Conservation (phyloP, 2,888 invertebrate species). For the Eristalis arbustorum region DNA sequence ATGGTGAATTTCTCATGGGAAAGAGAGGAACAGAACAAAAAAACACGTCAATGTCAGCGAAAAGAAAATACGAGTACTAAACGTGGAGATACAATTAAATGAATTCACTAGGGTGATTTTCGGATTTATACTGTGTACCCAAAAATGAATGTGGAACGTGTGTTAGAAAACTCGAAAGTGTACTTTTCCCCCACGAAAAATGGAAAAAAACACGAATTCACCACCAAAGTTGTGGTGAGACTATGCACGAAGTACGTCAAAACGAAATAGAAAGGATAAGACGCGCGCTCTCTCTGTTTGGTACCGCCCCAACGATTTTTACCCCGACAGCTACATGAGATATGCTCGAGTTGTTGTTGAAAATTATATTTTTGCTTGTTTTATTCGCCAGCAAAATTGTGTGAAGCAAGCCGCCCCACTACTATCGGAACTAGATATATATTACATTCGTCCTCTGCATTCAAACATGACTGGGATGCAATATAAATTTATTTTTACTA, state of each 20-base stretch:
- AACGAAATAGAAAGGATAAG: slow-evolving; percentile 11
- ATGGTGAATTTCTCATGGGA: slow-evolving; percentile 39
- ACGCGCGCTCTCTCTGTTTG: slow-evolving; percentile 63
- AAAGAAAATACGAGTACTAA: neutral
- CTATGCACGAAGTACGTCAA: slow-evolving; percentile 2
- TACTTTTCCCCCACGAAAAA: neutral
- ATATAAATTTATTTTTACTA: neutral
- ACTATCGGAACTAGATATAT: neutral
- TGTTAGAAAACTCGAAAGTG: slow-evolving; percentile 7
- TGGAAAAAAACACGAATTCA: neutral
- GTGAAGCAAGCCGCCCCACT: neutral
- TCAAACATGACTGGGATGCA: neutral
- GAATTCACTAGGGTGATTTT: slow-evolving; percentile 33
- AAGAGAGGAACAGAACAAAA: neutral
- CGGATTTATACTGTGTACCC: neutral
- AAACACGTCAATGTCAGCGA: slow-evolving; percentile 39
- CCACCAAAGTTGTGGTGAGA: slow-evolving; percentile 27
- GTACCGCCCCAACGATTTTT: slow-evolving; percentile 80
- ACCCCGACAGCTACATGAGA: slow-evolving; percentile 70
- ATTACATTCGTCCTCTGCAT: neutral
- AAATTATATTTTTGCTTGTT: slow-evolving; percentile 1
- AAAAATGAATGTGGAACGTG: slow-evolving; percentile 57
- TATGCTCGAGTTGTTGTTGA: slow-evolving; percentile 3
- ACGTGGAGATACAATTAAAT: slow-evolving; percentile 17
- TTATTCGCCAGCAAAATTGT: neutral